Base-by-base conservation (phyloP, 1,140 invertebrate species). In the Drepana arcuata region DNA sequence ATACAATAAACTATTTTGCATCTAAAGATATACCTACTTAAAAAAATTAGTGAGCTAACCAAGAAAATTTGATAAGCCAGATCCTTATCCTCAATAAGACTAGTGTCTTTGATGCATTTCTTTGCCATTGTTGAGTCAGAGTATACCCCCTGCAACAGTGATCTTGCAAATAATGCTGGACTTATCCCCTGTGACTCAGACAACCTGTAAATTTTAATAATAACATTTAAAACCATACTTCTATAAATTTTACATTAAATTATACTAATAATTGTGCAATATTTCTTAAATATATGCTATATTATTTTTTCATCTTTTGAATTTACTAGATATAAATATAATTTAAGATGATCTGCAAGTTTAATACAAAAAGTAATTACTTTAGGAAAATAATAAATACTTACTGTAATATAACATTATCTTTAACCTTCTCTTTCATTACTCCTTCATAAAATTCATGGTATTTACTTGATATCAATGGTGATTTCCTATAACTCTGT, bases 31-130 rank as follows among this genome's bases (percentile, higher is more conserved):
- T n/a, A n/a, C n/a, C n/a, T n/a, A n/a, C n/a, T n/a, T n/a, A n/a
- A n/a, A n/a, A n/a, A n/a, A n/a, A 64, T 25, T 38, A 65, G 75
- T 85, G n/a, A 3, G 31, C 33, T 13, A 88, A 93, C 92, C 83
- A 92, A 73, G 75, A 90, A 91, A 6, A 93, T 85, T 86, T 95
- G 92, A 69, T 88, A 88, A 1, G 93, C 89, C 12, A 95, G 82
- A 54, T 89, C 74, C 35, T 85, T 84, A 69, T 95, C 88, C 42
- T 88, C 77, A 48, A 95, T 93, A 10, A 90, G 54, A 10, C 87
- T 86, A 11, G 91, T 89, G 55, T 94, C 90, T 59, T 89, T 90
- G 45, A 94, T 74, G 41, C 89, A 77, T 50, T 86, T 85, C 36
- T 86, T 89, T 1, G 70, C 62, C 29, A 61, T 41, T 27, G 56